These are phyloP conservation scores for Pyxicephalus adspersus DNA, from an alignment of 2,113 vertebrate species.

Conservation along the genomic window DNA sequence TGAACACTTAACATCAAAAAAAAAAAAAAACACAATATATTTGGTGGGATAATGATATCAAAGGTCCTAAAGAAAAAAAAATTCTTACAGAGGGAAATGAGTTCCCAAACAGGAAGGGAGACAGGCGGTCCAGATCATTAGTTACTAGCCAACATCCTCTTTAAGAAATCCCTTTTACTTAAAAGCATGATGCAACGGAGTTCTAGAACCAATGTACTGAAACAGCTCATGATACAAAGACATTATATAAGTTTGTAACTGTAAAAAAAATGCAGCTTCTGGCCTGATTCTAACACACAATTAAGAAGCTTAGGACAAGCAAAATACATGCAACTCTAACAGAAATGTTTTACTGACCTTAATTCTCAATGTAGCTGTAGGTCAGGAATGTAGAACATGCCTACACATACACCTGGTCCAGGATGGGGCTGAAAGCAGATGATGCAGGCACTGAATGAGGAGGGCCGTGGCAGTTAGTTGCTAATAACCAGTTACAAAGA, in stretches of 20 bases:
- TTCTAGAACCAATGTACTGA: neutral
- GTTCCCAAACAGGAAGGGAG: slow-evolving; percentile 54
- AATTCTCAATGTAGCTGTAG: neutral
- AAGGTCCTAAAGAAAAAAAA: slow-evolving; percentile 26
- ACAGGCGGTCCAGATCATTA: slow-evolving; percentile 46
- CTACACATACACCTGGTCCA: slow-evolving; percentile 23
- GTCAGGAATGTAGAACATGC: neutral
- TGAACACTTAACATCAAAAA: neutral
- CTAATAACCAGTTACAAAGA: slow-evolving; percentile 33
- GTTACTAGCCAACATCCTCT: slow-evolving; percentile 50
- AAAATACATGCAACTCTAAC: no score
- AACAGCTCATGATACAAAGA: no score
- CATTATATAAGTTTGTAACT: no score
- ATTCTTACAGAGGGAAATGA: slow-evolving; percentile 51
- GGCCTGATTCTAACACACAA: no score
- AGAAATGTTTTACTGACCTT: neutral
- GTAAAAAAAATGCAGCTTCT: no score
- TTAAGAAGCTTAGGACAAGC: no score
- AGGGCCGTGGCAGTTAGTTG: neutral
- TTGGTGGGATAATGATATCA: slow-evolving; percentile 22
- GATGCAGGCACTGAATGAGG: neutral
- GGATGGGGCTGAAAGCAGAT: no score
- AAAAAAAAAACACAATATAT: neutral
- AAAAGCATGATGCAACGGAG: neutral
- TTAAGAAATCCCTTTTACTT: slow-evolving; percentile 17